These are phyloP conservation scores for Sericinus montela DNA, from an alignment of 2,888 invertebrate genomes.

Conservation along the genomic window DNA sequence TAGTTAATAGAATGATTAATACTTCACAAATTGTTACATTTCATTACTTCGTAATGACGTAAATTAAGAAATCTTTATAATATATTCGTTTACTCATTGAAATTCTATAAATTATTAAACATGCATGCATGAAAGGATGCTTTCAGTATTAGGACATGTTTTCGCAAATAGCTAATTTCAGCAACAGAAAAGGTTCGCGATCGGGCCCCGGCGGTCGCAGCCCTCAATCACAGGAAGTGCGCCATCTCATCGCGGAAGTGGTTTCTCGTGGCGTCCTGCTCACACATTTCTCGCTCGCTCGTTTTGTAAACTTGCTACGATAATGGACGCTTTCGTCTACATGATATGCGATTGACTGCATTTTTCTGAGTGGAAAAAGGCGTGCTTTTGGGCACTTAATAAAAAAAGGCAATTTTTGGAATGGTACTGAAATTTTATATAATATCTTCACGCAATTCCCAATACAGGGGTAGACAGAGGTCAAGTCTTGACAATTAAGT, in stretches of 20 bases:
- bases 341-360: conserved; percentile 61
- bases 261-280: conserved; percentile 67
- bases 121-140: conserved; percentile 20
- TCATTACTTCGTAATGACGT: too few species aligned
- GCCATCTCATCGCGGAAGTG: conserved; percentile 80
- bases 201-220: conserved; percentile 37
- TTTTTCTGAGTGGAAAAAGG: conserved; percentile 52
- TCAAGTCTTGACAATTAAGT: too few species aligned
- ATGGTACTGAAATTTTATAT: too few species aligned
- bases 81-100: too few species aligned
- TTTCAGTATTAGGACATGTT: conserved; percentile 35
- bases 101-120: too few species aligned
- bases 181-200: conserved; percentile 34
- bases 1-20: too few species aligned
- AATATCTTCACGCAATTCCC: too few species aligned
- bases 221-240: conserved; percentile 80
- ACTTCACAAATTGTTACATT: too few species aligned
- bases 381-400: background rate
- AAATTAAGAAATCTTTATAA: too few species aligned
- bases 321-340: conserved; percentile 57
- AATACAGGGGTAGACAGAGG: too few species aligned
- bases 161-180: conserved; percentile 41
- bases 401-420: too few species aligned
- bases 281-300: conserved; percentile 42
- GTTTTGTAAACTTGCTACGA: conserved; percentile 56